Base-by-base conservation (phyloP, 2,797 vertebrate species). In the Scomberomorus guttatus region DNA sequence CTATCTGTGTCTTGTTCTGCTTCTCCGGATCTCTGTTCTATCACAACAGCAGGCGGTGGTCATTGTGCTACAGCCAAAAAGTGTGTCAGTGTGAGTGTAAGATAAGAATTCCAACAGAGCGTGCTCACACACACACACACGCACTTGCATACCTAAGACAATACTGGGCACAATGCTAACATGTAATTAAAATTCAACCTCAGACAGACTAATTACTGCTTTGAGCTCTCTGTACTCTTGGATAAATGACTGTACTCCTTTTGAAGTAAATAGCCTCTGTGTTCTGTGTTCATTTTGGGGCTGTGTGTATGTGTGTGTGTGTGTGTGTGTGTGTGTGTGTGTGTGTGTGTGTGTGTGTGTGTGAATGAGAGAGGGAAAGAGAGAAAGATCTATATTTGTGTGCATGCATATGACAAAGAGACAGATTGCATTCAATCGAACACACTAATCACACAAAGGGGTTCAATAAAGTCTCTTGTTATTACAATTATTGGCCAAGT, bases 181-280 rank as follows among this genome's bases (percentile, higher is more conserved):
- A 76, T 81, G 61, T 87, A 88, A 91, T 93, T 89, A 81, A 90
- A 90, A 93, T 88, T 81, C 68, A 81, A 62, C 64, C 79, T 63
- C 60, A 75, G 84, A 85, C 79, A 75, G 63, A 75, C 57, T 90
- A 91, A 92, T 91, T 90, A 85, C 69, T 59, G 75, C 87, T 80
- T 55, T 58, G 34, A 73, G 68, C 10, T 5, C 39, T 79, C 15
- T 59, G 66, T 68, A 60, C 82, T 87, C 75, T 75, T 65, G 42
- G 52, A 77, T 61, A 77, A 81, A 75, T 67, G 69, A 77, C 46
- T 72, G 73, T 6, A 37, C 46, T 67, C 52, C 68, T 37, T 51
- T 59, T 34, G 37, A 69, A 42, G 84, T 79, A 78, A 79, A 75
- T 54, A 69, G 79, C 71, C 29, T 46, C 27, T 56, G 32, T 10